These are phyloP conservation scores for Pimephales promelas DNA, from an alignment of 2,113 vertebrate genomes.

Conservation along the genomic window DNA sequence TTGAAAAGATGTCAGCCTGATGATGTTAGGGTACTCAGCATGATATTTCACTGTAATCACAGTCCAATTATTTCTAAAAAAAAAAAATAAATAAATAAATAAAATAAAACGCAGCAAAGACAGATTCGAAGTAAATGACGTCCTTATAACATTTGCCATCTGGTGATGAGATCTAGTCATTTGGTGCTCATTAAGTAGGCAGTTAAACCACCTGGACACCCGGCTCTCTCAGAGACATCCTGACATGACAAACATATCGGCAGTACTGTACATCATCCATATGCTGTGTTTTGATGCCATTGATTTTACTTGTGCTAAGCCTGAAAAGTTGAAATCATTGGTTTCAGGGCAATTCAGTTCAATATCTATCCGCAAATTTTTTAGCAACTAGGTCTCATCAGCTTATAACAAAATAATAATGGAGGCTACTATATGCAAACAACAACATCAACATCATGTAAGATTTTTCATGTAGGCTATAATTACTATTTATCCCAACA, in stretches of 20 bases:
- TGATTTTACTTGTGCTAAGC: constrained; percentile 10
- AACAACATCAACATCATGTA: background rate
- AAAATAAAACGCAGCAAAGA: background rate
- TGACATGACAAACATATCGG: background rate
- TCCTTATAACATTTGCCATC: constrained; percentile 30
- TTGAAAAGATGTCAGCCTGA: constrained; percentile 30
- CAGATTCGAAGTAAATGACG: constrained; percentile 34
- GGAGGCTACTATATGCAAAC: background rate
- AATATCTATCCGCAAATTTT: background rate
- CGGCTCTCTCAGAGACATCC: background rate
- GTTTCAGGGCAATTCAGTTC: background rate
- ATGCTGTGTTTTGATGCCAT: background rate
- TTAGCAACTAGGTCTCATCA: too few relatives aligned
- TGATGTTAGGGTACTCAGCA: constrained; percentile 16
- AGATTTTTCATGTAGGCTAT: too few relatives aligned
- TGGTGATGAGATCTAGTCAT: constrained; percentile 48
- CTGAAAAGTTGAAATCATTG: background rate
- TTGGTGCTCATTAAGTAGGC: constrained; percentile 48
- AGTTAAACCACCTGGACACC: constrained; percentile 44
- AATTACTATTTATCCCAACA: too few relatives aligned
- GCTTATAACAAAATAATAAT: background rate
- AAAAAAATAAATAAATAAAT: too few relatives aligned
- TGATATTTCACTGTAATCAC: constrained; percentile 41
- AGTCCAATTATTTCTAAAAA: constrained; percentile 47
- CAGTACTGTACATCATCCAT: background rate